Evolutionary conservation across 2,888 invertebrate species (phyloP), one percentile per base, ranked within the genome.

Genomic region (Strigamia transsilvanica): DNA sequence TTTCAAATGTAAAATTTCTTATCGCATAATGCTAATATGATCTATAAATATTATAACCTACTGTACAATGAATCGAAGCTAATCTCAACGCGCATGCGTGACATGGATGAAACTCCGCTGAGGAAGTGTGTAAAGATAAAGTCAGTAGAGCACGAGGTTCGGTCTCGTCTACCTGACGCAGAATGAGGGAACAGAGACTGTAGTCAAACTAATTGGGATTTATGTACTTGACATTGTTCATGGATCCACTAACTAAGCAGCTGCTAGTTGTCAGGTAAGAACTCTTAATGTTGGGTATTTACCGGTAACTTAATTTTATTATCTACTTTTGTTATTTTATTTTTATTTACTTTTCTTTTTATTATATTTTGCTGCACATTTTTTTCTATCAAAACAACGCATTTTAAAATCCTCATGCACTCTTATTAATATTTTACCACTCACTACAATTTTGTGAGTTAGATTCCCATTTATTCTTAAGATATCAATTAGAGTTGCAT

Each of bases 61-160:
- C 46, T 46, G n/a, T 15, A 46, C 12, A 46, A 18, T 56, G 18
- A 56, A 56, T 56, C 21, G 18, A 56, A 56, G 56, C 56, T 21
- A 18, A 18, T 18, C 56, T 56, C 56, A 18, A n/a, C 21, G 21
- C 56, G 56, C 56, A 56, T 56, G 56, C 56, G 56, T 56, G 56
- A n/a, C 56, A 4, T 18, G 56, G 56, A 56, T 56, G 56, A 18
- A 56, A 56, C 56, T 56, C 56, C 1, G 56, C 18, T 56, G 56
- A 56, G 56, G 56, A 56, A 56, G 56, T 56, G n/a, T 56, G n/a
- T 18, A 18, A 15, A 18, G n/a, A 56, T 56, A 56, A 38, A 56
- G n/a, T 56, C 56, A 56, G 56, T 56, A 18, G 18, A 56, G 56
- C 56, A 56, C 56, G 18, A 56, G 51, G 15, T 18, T 56, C 9